Percentiles rank a stretch among this genome's conserved stretches.
phyloP scores from a whole-genome alignment of 2,888 invertebrate species.

The Cryptosula pallasiana region DNA sequence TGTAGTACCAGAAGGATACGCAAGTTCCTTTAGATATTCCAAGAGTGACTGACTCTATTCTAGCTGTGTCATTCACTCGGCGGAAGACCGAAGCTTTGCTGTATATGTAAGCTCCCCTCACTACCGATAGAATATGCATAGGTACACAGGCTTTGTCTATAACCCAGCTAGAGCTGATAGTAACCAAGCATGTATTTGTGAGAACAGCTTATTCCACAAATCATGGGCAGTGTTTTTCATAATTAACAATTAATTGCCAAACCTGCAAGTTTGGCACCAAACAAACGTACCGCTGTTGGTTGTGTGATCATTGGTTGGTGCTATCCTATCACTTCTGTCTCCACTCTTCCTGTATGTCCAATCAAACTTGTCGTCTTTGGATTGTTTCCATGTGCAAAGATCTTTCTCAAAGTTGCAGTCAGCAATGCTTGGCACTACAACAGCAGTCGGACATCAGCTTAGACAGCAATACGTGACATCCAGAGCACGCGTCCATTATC shows the following conservation, averaged over 20 bases:
- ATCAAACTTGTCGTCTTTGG: slow-evolving; percentile 23
- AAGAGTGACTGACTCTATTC: slow-evolving; percentile 41
- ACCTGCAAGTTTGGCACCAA: no score
- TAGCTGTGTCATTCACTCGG: slow-evolving; percentile 58
- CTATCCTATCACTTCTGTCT: slow-evolving; percentile 5
- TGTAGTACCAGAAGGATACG: slow-evolving; percentile 30
- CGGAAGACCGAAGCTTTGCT: slow-evolving; percentile 54
- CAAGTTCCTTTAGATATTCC: slow-evolving; percentile 18
- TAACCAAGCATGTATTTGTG: no score
- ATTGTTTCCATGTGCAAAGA: slow-evolving; percentile 14
- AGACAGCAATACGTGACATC: neutral
- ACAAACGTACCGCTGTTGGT: neutral
- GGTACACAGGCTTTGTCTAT: no score
- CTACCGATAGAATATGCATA: neutral
- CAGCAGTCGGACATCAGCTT: neutral
- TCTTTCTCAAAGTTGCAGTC: slow-evolving; percentile 24
- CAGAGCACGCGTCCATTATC: neutral
- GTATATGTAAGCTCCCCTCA: slow-evolving; percentile 28
- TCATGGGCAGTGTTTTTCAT: no score
- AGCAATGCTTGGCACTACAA: slow-evolving; percentile 17
- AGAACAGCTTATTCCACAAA: no score
- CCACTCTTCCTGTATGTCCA: slow-evolving; percentile 31
- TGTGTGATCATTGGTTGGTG: slow-evolving; percentile 25
- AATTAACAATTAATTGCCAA: no score
- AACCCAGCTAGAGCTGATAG: no score